Evolutionary conservation across 2,113 vertebrate species (phyloP).

Genomic region (Lophotis ruficrista): DNA sequence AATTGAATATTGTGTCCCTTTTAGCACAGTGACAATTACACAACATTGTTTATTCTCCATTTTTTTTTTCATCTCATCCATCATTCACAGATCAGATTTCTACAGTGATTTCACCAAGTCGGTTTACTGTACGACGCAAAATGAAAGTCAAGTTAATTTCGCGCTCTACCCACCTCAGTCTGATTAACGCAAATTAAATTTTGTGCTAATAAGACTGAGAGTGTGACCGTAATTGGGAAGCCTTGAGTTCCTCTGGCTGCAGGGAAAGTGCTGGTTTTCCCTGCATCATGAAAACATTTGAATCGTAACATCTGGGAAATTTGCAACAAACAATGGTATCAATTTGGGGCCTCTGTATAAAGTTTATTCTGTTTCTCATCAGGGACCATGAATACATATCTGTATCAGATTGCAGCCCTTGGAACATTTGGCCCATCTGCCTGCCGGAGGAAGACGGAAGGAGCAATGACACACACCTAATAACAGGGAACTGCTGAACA

Average conservation of each 20-base stretch:
- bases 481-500: neutral
- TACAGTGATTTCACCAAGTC: neutral
- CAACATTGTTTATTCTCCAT: conserved; percentile 4
- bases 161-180: conserved; percentile 49
- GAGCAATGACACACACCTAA: neutral
- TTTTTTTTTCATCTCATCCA: conserved; percentile 10
- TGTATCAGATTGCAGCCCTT: neutral
- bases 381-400: neutral
- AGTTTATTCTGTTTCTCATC: neutral
- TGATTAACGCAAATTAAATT: conserved; percentile 50
- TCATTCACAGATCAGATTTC: conserved; percentile 33
- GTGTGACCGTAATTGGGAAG: conserved; percentile 25
- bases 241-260: conserved; percentile 17
- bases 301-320: conserved; percentile 19
- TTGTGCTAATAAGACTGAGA: conserved; percentile 37
- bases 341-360: neutral
- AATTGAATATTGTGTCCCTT: conserved; percentile 9
- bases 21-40: neutral
- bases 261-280: conserved; percentile 4
- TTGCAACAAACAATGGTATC: neutral
- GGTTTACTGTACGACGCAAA: conserved; percentile 21
- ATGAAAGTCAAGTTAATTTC: conserved; percentile 69
- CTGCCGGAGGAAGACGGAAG: neutral
- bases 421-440: conserved; percentile 17
- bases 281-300: neutral